Percentiles rank a stretch among this genome's conserved stretches.
Conservation (phyloP, 2,797 vertebrate genomes). For the Aulostomus chinensis region DNA sequence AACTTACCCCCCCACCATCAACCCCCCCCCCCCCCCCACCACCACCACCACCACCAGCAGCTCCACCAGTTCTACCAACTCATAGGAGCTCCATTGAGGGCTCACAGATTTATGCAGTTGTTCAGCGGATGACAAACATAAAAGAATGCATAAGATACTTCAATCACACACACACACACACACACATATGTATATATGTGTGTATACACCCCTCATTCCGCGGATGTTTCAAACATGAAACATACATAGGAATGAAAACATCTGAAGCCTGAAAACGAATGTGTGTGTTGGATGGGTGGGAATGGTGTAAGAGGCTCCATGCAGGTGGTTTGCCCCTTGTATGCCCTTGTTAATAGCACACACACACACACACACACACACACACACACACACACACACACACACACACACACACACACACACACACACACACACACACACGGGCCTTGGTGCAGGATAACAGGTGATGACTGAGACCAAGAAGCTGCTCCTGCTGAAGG, state of each 20-base stretch:
- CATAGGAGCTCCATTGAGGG: neutral
- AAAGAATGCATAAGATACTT: constrained; percentile 6
- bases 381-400: constrained; percentile 14
- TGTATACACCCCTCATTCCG: constrained; percentile 4
- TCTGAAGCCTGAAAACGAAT: neutral
- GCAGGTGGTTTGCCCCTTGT: constrained; percentile 43
- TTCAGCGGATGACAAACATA: constrained; percentile 9
- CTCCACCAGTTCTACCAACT: no score
- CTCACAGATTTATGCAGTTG: constrained; percentile 11
- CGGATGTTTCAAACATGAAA: constrained; percentile 23
- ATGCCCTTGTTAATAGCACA: constrained; percentile 7
- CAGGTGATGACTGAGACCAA: constrained; percentile 49
- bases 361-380: constrained; percentile 23
- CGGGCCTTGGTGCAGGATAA: constrained; percentile 30
- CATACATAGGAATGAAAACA: constrained; percentile 33
- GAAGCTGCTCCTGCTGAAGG: constrained; percentile 36
- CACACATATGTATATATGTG: constrained; percentile 11
- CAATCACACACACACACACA: constrained; percentile 9
- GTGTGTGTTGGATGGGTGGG: neutral
- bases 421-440: constrained; percentile 9
- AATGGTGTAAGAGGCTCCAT: constrained; percentile 2
- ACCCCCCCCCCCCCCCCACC: constrained; percentile 8
- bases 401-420: constrained; percentile 4
- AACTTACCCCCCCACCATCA: constrained; percentile 28
- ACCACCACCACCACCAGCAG: neutral